Percentiles rank a stretch among this genome's conserved stretches.
phyloP scores from a whole-genome alignment of 92 coral and sea anemone genomes.

The Umimayanthus chanpuru region DNA sequence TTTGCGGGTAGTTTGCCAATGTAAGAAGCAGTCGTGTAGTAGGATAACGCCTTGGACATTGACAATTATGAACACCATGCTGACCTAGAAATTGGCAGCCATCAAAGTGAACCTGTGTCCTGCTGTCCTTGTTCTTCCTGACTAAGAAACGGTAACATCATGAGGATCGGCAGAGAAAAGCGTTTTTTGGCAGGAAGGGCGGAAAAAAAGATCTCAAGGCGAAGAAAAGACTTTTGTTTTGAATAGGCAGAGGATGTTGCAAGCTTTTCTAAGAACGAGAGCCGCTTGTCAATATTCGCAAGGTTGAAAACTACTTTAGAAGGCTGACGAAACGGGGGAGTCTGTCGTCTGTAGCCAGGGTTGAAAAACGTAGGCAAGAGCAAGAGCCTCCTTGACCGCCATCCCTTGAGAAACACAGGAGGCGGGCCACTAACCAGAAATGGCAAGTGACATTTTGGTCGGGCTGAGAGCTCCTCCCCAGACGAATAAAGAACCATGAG shows the following conservation, averaged over 20 bases:
- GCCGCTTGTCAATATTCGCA: too few species aligned
- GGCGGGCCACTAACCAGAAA: background rate
- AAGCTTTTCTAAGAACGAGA: too few species aligned
- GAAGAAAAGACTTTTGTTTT: too few species aligned
- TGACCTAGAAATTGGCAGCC: slow-evolving; percentile 23
- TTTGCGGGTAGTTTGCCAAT: slow-evolving; percentile 60
- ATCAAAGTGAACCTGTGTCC: slow-evolving; percentile 46
- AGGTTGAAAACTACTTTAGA: too few species aligned
- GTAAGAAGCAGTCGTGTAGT: slow-evolving; percentile 49
- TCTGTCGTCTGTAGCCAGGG: background rate
- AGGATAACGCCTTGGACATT: slow-evolving; percentile 27
- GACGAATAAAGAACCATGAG: slow-evolving; percentile 44
- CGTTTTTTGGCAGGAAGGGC: too few species aligned
- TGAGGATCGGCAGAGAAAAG: too few species aligned
- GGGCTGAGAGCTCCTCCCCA: slow-evolving; percentile 47
- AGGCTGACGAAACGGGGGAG: too few species aligned
- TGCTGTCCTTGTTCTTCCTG: too few species aligned
- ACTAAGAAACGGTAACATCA: background rate
- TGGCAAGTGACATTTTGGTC: background rate
- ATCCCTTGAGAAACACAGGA: background rate
- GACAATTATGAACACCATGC: slow-evolving; percentile 30
- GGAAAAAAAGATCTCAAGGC: too few species aligned
- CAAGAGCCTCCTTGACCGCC: slow-evolving; percentile 10
- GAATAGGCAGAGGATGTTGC: too few species aligned
- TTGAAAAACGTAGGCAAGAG: slow-evolving; percentile 29